phyloP scores from a whole-genome alignment of 2,888 invertebrate species.

The Pollenia labialis region DNA sequence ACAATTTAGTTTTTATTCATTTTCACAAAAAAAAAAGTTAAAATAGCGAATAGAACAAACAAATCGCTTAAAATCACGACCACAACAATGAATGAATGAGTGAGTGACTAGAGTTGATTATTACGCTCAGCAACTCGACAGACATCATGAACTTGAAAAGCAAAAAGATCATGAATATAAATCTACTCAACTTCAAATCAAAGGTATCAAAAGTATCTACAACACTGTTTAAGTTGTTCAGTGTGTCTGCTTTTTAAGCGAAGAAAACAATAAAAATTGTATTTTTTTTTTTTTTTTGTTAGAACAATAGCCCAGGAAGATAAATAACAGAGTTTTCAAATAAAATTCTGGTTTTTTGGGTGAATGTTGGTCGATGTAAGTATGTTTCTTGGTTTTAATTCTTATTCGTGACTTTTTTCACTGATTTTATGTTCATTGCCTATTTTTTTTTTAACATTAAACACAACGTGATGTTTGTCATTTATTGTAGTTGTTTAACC shows the following conservation, averaged over 20 bases:
- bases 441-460: not conserved
- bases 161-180: not conserved
- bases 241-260: slow-evolving; percentile 2
- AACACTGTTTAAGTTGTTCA: not conserved
- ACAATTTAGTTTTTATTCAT: slow-evolving; percentile 31
- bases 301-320: slow-evolving; percentile 4
- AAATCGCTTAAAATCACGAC: slow-evolving; percentile 54
- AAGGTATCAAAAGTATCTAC: not conserved
- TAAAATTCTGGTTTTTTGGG: slow-evolving; percentile 14
- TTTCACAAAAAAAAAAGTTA: slow-evolving; percentile 8
- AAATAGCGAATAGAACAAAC: not conserved
- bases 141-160: not conserved
- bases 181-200: not conserved
- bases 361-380: slow-evolving; percentile 33
- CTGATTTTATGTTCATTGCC: slow-evolving; percentile 2
- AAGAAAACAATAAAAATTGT: slow-evolving; percentile 32
- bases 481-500: slow-evolving; percentile 20
- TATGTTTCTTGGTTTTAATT: slow-evolving; percentile 7
- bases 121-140: slow-evolving; percentile 15
- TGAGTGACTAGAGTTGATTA: not conserved
- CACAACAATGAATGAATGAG: slow-evolving; percentile 27
- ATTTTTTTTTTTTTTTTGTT: slow-evolving; percentile 21
- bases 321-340: slow-evolving; percentile 16
- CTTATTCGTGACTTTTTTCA: slow-evolving; percentile 47
- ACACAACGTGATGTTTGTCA: slow-evolving; percentile 24